Percentiles rank a stretch among this genome's conserved stretches.
Conservation (phyloP, 2,888 invertebrate genomes). For the Perithous albicinctus region DNA sequence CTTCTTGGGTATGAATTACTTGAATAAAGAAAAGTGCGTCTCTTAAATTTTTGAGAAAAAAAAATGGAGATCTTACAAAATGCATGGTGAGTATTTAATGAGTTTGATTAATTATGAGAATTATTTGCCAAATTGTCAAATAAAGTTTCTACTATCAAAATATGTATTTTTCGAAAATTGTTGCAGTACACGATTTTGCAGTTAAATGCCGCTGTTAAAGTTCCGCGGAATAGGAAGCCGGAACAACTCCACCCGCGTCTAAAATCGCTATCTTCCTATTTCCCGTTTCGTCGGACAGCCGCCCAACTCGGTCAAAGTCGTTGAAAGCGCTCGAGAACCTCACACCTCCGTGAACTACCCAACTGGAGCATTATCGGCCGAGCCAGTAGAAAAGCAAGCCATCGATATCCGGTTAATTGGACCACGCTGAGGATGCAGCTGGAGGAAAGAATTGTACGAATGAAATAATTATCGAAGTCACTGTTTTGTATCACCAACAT, state of each 20-base stretch:
- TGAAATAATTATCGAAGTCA: neutral
- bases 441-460: neutral
- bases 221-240: neutral
- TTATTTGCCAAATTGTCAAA: no score
- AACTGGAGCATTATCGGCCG: neutral
- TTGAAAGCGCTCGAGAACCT: neutral
- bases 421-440: neutral
- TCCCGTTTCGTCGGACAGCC: neutral
- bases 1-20: no score
- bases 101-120: no score
- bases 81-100: no score
- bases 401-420: neutral
- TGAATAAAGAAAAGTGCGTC: no score
- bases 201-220: neutral
- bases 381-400: neutral
- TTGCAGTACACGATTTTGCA: neutral
- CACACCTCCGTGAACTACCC: neutral
- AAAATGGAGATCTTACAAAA: no score
- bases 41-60: no score
- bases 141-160: no score
- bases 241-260: neutral
- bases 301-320: constrained; percentile 16
- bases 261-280: neutral
- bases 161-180: no score
- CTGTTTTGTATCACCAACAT: no score